Conservation (phyloP, 2,888 invertebrate genomes). For the Pseudoips prasinana region DNA sequence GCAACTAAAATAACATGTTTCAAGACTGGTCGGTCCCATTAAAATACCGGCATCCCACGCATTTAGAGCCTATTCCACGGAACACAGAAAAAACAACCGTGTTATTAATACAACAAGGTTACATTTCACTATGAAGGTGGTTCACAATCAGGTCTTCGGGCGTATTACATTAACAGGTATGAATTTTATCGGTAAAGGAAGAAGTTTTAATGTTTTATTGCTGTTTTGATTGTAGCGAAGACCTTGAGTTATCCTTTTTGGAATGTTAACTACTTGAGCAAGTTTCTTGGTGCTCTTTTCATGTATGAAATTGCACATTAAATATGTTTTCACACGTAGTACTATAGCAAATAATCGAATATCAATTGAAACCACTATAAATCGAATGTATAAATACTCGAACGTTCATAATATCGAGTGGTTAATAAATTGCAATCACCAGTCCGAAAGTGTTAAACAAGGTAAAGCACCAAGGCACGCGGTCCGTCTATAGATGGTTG, state of each 20-base stretch:
- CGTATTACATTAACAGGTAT: slow-evolving; percentile 32
- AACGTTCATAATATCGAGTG: too few species aligned
- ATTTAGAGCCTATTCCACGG: slow-evolving; percentile 23
- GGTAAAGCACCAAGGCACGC: too few species aligned
- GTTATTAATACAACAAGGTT: slow-evolving; percentile 26
- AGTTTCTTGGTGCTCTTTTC: background rate
- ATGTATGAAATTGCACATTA: background rate
- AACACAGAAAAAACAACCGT: slow-evolving; percentile 38
- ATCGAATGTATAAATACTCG: too few species aligned
- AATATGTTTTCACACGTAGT: too few species aligned
- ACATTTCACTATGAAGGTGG: slow-evolving; percentile 15
- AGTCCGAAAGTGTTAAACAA: too few species aligned
- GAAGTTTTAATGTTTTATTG: slow-evolving; percentile 25
- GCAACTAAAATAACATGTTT: slow-evolving; percentile 37
- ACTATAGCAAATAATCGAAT: too few species aligned
- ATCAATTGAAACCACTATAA: too few species aligned
- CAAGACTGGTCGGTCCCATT: slow-evolving; percentile 46
- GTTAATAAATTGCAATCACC: too few species aligned
- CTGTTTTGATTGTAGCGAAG: slow-evolving; percentile 22
- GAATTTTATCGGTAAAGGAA: slow-evolving; percentile 39
- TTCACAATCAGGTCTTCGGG: slow-evolving; percentile 32
- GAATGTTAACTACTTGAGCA: slow-evolving; percentile 7
- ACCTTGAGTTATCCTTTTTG: slow-evolving; percentile 20
- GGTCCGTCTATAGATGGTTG: too few species aligned
- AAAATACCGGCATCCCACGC: slow-evolving; percentile 59